Evolutionary conservation across 2,113 vertebrate species (phyloP).

Genomic region (Helogale parvula): DNA sequence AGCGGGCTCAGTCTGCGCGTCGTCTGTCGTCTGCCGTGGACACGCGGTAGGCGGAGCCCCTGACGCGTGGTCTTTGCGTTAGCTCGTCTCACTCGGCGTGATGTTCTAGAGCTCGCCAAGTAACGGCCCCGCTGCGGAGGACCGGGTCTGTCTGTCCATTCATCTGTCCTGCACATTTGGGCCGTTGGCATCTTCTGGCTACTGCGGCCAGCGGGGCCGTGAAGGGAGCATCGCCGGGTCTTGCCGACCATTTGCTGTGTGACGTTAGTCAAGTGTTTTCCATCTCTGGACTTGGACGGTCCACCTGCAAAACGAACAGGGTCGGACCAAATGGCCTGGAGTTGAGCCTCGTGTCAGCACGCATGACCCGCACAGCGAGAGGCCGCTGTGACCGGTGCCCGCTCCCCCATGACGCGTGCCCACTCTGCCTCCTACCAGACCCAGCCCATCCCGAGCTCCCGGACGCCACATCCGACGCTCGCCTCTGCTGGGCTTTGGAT

Average conservation of each 20-base stretch:
- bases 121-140: accelerated
- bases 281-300: not conserved
- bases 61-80: not conserved
- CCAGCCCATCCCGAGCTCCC: accelerated
- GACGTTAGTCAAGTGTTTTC: accelerated
- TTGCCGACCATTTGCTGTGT: accelerated
- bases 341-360: not conserved
- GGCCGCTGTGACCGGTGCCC: not conserved
- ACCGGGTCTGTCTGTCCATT: not conserved
- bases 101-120: too few species aligned
- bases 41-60: accelerated
- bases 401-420: too few species aligned
- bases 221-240: accelerated
- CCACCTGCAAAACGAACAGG: not conserved
- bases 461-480: not conserved
- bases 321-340: accelerated
- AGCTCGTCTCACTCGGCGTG: not conserved
- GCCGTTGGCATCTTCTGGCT: accelerated
- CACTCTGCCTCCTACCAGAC: not conserved
- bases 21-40: not conserved
- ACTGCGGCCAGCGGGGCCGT: accelerated
- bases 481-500: not conserved
- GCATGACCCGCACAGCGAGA: not conserved
- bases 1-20: too few species aligned
- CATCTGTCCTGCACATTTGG: accelerated